Evolutionary conservation across 2,113 vertebrate species (phyloP).

Genomic region (Cavia porcellus): DNA sequence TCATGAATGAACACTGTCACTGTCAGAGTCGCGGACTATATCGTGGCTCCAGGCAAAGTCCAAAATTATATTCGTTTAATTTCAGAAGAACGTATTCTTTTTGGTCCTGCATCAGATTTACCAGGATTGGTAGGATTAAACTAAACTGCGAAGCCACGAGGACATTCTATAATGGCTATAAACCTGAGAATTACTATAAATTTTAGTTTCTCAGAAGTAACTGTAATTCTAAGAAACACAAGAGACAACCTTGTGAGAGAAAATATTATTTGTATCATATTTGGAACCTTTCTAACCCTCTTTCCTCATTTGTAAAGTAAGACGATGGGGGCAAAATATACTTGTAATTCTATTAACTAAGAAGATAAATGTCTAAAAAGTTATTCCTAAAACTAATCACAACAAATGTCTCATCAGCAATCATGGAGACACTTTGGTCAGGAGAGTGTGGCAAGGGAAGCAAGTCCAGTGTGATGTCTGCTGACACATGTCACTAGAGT

Average conservation of each 20-base stretch:
- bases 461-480: background rate
- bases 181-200: background rate
- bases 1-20: background rate
- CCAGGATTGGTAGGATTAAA: background rate
- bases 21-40: background rate
- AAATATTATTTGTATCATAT: background rate
- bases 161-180: background rate
- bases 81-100: background rate
- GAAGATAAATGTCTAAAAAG: conserved; percentile 37
- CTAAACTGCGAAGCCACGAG: conserved; percentile 14
- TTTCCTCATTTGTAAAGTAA: conserved; percentile 38
- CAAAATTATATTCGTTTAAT: conserved; percentile 55
- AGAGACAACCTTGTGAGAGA: background rate
- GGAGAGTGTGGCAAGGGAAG: background rate
- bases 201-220: conserved; percentile 60
- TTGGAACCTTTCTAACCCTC: conserved; percentile 25
- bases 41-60: background rate
- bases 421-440: background rate
- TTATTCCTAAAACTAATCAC: conserved; percentile 37
- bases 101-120: background rate
- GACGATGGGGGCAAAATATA: background rate
- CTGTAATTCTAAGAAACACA: background rate
- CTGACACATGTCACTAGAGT: background rate
- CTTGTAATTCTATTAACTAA: conserved; percentile 53
- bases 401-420: conserved; percentile 20